Evolutionary conservation across 2,888 invertebrate species (phyloP).

Genomic region (Drosophila monieri): DNA sequence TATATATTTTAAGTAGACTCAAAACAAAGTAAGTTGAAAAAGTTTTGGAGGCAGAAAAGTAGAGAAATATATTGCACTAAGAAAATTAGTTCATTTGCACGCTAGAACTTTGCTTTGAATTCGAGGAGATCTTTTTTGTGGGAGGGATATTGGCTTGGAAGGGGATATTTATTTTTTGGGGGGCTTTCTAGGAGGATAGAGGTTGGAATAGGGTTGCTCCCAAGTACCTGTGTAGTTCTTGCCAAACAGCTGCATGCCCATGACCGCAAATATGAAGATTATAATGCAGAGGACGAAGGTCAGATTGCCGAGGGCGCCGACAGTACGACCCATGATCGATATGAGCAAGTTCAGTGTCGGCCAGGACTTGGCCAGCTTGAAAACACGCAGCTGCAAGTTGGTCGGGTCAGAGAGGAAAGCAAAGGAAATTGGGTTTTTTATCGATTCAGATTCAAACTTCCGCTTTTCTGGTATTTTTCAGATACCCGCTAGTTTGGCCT

Average conservation of each 20-base stretch:
- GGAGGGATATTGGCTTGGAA: not conserved
- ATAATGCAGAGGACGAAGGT: conserved; percentile 99
- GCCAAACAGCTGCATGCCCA: conserved; percentile 99
- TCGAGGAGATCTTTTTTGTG: conserved; percentile 14
- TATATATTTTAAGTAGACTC: conserved; percentile 10
- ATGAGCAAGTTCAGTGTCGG: conserved; percentile 98
- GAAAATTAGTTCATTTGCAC: conserved; percentile 62
- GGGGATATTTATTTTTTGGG: not conserved
- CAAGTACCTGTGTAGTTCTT: conserved; percentile 93
- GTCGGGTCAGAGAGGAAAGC: conserved; percentile 32
- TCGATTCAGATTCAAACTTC: not conserved
- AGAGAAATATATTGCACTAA: conserved; percentile 63
- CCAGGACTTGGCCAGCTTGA: conserved; percentile 99
- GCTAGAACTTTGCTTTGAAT: conserved; percentile 65
- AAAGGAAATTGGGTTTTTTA: conserved; percentile 6
- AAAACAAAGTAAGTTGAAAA: conserved; percentile 31
- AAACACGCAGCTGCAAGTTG: conserved; percentile 93
- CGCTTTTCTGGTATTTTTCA: not conserved
- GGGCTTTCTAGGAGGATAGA: conserved; percentile 15
- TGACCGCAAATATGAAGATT: conserved; percentile 99
- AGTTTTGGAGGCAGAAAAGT: conserved; percentile 51
- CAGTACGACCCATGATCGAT: conserved; percentile 98
- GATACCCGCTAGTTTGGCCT: conserved; percentile 2
- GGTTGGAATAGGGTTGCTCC: conserved; percentile 67
- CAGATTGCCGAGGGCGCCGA: conserved; percentile 98